Percentiles rank a stretch among this genome's conserved stretches.
phyloP scores from a whole-genome alignment of 2,113 vertebrate species.

The Psophia crepitans region DNA sequence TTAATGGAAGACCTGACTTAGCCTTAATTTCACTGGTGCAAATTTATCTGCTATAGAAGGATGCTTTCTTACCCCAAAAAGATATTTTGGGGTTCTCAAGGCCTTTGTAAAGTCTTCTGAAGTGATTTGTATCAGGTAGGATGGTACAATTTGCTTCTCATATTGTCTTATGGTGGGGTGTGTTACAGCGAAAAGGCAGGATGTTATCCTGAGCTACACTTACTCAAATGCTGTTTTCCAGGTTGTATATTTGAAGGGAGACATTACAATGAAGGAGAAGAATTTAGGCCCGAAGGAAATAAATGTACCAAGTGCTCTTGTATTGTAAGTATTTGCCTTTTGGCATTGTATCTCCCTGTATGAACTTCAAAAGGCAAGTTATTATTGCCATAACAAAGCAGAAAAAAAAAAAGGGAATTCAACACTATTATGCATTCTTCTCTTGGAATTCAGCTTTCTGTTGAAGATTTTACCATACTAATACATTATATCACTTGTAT shows the following conservation, averaged over 20 bases:
- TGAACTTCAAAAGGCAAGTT: constrained; percentile 21
- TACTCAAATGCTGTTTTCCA: constrained; percentile 63
- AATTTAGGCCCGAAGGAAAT: constrained; percentile 90
- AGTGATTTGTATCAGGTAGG: not conserved
- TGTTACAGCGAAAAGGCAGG: not conserved
- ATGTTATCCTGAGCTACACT: not conserved
- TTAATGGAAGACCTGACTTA: not conserved
- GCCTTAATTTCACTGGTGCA: not conserved
- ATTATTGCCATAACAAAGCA: constrained; percentile 40
- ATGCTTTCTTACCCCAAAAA: not conserved
- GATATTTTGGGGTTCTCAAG: not conserved
- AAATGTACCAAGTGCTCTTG: constrained; percentile 91
- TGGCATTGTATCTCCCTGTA: constrained; percentile 9
- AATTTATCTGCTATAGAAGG: not conserved
- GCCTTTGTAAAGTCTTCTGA: not conserved
- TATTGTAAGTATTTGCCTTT: constrained; percentile 83
- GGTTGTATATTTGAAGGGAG: constrained; percentile 93
- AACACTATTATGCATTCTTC: not conserved
- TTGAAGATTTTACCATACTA: not conserved
- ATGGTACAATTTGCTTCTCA: not conserved
- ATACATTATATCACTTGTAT: not conserved
- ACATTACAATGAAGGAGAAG: constrained; percentile 89
- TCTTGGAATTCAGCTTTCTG: not conserved
- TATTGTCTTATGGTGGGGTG: not conserved
- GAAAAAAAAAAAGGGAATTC: constrained; percentile 2